phyloP scores from a whole-genome alignment of 2,797 vertebrate species.

The Spinus pinus region DNA sequence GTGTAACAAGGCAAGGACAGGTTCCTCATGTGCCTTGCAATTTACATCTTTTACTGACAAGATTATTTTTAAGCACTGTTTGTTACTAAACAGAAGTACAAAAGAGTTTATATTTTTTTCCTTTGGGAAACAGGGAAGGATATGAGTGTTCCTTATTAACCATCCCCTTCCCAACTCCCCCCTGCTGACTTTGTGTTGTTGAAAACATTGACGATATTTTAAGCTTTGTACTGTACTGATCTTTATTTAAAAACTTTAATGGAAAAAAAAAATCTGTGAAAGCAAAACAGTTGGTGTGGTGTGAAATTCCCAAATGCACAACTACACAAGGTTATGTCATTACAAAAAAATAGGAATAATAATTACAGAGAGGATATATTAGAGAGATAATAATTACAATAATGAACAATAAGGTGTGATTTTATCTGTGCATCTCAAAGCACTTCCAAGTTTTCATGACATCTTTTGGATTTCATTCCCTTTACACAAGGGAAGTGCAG shows the following conservation, averaged over 20 bases:
- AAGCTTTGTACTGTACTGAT: slow-evolving; percentile 58
- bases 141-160: background rate
- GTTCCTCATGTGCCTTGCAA: slow-evolving; percentile 56
- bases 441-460: background rate
- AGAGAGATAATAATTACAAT: background rate
- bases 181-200: slow-evolving; percentile 39
- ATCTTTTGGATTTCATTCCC: background rate
- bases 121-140: background rate
- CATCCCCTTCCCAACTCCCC: background rate
- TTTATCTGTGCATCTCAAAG: background rate
- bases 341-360: background rate
- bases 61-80: slow-evolving; percentile 41
- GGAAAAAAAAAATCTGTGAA: background rate
- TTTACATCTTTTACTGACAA: slow-evolving; percentile 36
- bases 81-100: slow-evolving; percentile 28
- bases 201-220: slow-evolving; percentile 44
- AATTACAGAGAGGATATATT: background rate
- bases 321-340: background rate
- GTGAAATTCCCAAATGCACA: slow-evolving; percentile 18
- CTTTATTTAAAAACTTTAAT: slow-evolving; percentile 19
- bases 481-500: background rate
- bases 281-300: background rate
- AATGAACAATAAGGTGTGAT: background rate
- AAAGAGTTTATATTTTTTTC: slow-evolving; percentile 14
- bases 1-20: background rate